Conservation (phyloP, 2,797 vertebrate species). For the Amphiprion clarkii region DNA sequence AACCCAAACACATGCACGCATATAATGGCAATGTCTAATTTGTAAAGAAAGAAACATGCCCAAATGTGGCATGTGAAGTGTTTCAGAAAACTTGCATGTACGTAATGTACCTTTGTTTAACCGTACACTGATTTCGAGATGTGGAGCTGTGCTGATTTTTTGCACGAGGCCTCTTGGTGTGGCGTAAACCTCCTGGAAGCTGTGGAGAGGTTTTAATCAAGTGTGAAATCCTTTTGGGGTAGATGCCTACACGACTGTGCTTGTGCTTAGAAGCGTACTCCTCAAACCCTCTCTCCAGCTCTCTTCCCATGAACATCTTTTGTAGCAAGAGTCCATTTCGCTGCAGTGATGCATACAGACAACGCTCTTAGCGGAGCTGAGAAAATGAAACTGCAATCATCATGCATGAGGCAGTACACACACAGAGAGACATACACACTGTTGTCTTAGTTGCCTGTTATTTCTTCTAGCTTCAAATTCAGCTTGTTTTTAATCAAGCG, state of each 20-base stretch:
- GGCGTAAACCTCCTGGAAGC: constrained; percentile 80
- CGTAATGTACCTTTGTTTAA: constrained; percentile 14
- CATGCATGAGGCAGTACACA: constrained; percentile 45
- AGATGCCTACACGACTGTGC: constrained; percentile 75
- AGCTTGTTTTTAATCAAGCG: constrained; percentile 32
- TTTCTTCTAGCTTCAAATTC: constrained; percentile 31
- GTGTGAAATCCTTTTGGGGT: constrained; percentile 85
- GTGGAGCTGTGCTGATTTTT: constrained; percentile 48
- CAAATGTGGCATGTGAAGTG: constrained; percentile 40
- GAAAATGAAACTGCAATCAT: constrained; percentile 71
- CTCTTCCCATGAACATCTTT: constrained; percentile 74
- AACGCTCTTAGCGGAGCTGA: constrained; percentile 60
- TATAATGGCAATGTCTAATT: constrained; percentile 38
- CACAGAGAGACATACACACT: constrained; percentile 2
- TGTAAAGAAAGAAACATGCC: constrained; percentile 26
- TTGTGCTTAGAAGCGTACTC: constrained; percentile 66
- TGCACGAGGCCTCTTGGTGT: constrained; percentile 68
- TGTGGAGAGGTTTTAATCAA: constrained; percentile 84
- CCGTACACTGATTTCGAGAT: constrained; percentile 48
- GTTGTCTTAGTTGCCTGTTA: constrained; percentile 9
- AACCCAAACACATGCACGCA: constrained; percentile 1
- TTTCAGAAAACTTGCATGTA: constrained; percentile 45
- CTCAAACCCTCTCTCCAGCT: constrained; percentile 63
- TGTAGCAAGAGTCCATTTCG: constrained; percentile 70
- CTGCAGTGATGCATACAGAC: constrained; percentile 74